Percentiles rank a stretch among this genome's conserved stretches.
Conservation (phyloP, 1,140 invertebrate species). For the Dreissena polymorpha region DNA sequence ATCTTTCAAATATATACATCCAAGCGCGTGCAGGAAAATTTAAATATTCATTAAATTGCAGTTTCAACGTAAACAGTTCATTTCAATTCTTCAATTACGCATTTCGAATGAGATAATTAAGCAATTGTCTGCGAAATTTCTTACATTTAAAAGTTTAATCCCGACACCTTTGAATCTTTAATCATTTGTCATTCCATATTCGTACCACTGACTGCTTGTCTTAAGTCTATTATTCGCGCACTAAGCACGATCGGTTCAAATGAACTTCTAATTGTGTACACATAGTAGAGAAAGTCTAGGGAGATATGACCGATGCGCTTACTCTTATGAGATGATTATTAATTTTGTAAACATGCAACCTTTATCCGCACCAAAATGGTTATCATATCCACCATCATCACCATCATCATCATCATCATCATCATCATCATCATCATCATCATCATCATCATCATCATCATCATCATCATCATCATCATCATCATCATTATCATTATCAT, state of each 20-base stretch:
- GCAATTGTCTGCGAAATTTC: background rate
- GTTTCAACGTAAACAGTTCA: conserved; percentile 39
- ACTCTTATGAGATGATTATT: too few species aligned
- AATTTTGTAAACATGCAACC: too few species aligned
- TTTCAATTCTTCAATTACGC: conserved; percentile 24
- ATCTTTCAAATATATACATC: background rate
- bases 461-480: too few species aligned
- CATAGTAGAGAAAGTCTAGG: too few species aligned
- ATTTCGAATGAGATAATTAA: conserved; percentile 14
- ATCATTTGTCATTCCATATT: conserved; percentile 28
- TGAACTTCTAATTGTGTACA: conserved; percentile 18
- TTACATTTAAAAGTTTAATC: conserved; percentile 31
- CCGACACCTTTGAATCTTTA: conserved; percentile 33
- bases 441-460: too few species aligned
- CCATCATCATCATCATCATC: too few species aligned
- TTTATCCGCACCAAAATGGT: too few species aligned
- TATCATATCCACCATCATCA: too few species aligned
- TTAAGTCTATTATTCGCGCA: conserved; percentile 2
- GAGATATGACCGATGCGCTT: too few species aligned
- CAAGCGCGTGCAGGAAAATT: conserved; percentile 7
- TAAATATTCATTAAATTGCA: conserved; percentile 38
- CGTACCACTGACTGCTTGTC: background rate
- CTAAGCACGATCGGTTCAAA: conserved; percentile 17
- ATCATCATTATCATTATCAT: too few species aligned
- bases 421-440: too few species aligned